A percentile compares a stretch with the other conserved stretches of the same genome.
These are phyloP conservation scores for Axea sp. DNA, from an alignment of 2,888 invertebrate species.

Conservation along the genomic window DNA sequence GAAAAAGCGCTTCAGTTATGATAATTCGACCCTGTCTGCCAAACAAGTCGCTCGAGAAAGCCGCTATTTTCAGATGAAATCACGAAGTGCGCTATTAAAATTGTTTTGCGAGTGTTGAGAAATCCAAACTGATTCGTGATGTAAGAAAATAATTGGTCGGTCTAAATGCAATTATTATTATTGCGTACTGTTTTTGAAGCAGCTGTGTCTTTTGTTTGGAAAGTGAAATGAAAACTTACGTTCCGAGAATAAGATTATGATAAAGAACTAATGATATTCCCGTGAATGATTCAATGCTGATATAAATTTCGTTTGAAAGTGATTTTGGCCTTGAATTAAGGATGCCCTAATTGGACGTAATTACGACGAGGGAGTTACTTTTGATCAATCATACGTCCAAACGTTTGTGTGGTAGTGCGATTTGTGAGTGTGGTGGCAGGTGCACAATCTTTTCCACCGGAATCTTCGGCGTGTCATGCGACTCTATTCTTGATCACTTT, in stretches of 20 bases:
- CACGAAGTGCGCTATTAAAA: slow-evolving; percentile 12
- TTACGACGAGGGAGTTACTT: slow-evolving; percentile 75
- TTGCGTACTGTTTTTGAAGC: neutral
- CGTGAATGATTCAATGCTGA: slow-evolving; percentile 9
- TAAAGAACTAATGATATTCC: neutral
- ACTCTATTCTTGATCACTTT: slow-evolving; percentile 68
- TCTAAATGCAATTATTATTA: neutral
- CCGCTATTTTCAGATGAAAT: slow-evolving; percentile 33
- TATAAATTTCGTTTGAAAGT: slow-evolving; percentile 5
- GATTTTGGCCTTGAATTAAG: slow-evolving; percentile 43
- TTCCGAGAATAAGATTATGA: neutral
- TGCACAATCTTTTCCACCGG: slow-evolving; percentile 70
- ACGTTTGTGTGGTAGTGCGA: slow-evolving; percentile 12
- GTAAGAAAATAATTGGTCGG: neutral
- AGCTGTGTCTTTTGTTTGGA: too few species aligned
- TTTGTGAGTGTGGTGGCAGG: slow-evolving; percentile 75
- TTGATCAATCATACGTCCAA: slow-evolving; percentile 34
- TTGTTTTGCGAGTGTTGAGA: slow-evolving; percentile 5
- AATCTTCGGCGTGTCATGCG: slow-evolving; percentile 52
- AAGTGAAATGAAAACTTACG: too few species aligned
- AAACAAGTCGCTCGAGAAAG: slow-evolving; percentile 22
- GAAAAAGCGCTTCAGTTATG: slow-evolving; percentile 57
- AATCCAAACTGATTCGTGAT: neutral
- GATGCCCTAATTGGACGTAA: slow-evolving; percentile 75
- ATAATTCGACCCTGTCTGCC: slow-evolving; percentile 49